phyloP scores from a whole-genome alignment of 1,140 invertebrate genomes.

The Glomeris maerens region DNA sequence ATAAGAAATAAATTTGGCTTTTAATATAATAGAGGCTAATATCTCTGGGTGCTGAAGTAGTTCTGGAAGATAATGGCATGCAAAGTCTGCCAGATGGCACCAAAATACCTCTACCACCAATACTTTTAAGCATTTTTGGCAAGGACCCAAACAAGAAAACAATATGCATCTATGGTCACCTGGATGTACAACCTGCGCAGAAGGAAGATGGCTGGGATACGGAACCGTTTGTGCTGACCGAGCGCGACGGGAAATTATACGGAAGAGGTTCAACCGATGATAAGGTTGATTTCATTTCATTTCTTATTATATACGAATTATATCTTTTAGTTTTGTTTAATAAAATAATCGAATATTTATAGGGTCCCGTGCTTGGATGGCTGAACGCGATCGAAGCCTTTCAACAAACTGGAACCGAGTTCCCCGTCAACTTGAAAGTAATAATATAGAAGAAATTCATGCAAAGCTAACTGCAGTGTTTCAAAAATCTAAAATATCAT shows the following conservation, averaged over 20 bases:
- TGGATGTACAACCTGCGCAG: constrained; percentile 89
- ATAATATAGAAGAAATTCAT: background rate
- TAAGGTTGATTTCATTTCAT: constrained; percentile 43
- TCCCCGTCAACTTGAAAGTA: constrained; percentile 87
- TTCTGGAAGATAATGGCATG: constrained; percentile 64
- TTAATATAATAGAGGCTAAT: constrained; percentile 41
- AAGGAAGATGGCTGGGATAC: constrained; percentile 86
- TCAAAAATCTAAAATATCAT: background rate
- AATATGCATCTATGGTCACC: constrained; percentile 87
- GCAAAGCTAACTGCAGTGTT: background rate
- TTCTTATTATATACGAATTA: constrained; percentile 1
- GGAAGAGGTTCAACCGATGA: constrained; percentile 89
- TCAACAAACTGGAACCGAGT: constrained; percentile 47
- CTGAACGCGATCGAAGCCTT: constrained; percentile 82
- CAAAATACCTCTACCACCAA: constrained; percentile 65
- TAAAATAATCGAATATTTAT: constrained; percentile 2
- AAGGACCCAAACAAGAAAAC: constrained; percentile 77
- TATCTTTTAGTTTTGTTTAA: background rate
- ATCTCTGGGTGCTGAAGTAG: constrained; percentile 54
- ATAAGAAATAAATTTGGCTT: constrained; percentile 1
- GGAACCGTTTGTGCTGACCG: constrained; percentile 80
- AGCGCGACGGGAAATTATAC: constrained; percentile 79
- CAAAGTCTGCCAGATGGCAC: constrained; percentile 55
- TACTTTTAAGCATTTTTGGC: constrained; percentile 70
- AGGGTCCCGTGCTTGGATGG: constrained; percentile 63